Conservation (phyloP, 2,888 invertebrate species). For the Protula sp. region DNA sequence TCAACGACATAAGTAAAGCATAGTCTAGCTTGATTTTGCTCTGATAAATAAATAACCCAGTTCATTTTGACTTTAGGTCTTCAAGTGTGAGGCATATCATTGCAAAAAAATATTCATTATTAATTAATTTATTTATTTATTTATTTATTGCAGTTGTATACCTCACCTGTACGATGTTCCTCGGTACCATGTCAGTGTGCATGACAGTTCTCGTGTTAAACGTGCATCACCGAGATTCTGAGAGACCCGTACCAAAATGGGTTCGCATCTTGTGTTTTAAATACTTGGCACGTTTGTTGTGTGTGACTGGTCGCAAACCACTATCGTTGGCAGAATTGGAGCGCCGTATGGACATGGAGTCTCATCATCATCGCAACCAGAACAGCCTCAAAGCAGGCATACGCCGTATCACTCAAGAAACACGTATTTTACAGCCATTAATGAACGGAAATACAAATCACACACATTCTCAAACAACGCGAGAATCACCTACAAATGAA, state of each 20-base stretch:
- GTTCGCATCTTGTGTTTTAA: slow-evolving; percentile 16
- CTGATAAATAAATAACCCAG: no score
- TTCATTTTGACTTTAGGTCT: no score
- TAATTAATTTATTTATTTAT: neutral
- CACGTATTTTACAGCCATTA: slow-evolving; percentile 16
- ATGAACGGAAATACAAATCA: slow-evolving; percentile 4
- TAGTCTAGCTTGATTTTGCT: no score
- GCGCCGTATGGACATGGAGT: neutral
- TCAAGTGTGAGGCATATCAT: no score
- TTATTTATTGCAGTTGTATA: slow-evolving; percentile 20
- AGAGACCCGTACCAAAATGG: slow-evolving; percentile 23
- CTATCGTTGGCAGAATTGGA: slow-evolving; percentile 11
- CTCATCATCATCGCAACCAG: neutral
- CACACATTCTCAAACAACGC: neutral
- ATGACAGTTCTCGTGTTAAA: slow-evolving; percentile 26
- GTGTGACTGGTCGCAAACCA: slow-evolving; percentile 20
- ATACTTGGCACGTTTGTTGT: slow-evolving; percentile 21
- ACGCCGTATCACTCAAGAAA: slow-evolving; percentile 15
- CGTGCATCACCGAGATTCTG: slow-evolving; percentile 22
- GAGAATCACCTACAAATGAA: neutral
- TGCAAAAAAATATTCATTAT: no score
- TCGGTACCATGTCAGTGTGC: slow-evolving; percentile 26
- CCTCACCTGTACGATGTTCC: slow-evolving; percentile 28
- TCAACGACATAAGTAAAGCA: no score
- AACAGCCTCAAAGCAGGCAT: slow-evolving; percentile 15